Evolutionary conservation across 2,113 vertebrate species (phyloP).

Genomic region (Corythornis vintsioides): DNA sequence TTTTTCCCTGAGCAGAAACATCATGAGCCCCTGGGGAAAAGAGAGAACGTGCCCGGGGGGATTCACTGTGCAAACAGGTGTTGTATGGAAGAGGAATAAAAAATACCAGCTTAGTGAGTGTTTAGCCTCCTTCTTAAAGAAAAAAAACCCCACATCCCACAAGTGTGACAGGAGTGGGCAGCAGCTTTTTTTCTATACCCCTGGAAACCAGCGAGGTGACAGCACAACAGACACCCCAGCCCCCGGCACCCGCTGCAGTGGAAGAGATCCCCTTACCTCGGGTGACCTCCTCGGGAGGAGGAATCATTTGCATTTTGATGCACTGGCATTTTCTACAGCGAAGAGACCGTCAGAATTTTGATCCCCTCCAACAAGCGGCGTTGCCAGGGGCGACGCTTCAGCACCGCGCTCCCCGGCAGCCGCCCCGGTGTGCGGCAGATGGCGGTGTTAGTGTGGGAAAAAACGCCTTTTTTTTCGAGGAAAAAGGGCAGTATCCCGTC

Average conservation of each 20-base stretch:
- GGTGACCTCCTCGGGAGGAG: constrained; percentile 35
- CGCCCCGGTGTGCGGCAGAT: constrained; percentile 27
- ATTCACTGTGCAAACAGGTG: not conserved
- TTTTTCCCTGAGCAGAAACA: not conserved
- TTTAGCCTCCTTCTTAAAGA: not conserved
- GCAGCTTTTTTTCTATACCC: not conserved
- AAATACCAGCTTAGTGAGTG: not conserved
- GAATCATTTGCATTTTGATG: constrained; percentile 67
- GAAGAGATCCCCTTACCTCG: constrained; percentile 31
- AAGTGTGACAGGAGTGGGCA: not conserved
- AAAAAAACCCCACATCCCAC: not conserved
- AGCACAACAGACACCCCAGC: not conserved
- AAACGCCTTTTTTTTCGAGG: constrained; percentile 43
- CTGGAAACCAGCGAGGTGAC: not conserved
- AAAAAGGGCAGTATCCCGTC: not conserved
- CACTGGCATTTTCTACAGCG: constrained; percentile 37
- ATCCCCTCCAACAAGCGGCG: constrained; percentile 34
- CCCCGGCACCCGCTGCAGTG: fast-evolving
- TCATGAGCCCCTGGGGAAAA: not conserved
- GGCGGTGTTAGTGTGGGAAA: constrained; percentile 57
- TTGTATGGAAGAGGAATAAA: not conserved
- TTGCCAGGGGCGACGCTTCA: constrained; percentile 49
- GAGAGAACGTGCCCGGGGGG: not conserved
- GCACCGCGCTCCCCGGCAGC: not conserved
- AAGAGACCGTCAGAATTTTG: constrained; percentile 47